These are phyloP conservation scores for Papilio elwesi DNA, from an alignment of 2,888 invertebrate genomes.

Conservation along the genomic window DNA sequence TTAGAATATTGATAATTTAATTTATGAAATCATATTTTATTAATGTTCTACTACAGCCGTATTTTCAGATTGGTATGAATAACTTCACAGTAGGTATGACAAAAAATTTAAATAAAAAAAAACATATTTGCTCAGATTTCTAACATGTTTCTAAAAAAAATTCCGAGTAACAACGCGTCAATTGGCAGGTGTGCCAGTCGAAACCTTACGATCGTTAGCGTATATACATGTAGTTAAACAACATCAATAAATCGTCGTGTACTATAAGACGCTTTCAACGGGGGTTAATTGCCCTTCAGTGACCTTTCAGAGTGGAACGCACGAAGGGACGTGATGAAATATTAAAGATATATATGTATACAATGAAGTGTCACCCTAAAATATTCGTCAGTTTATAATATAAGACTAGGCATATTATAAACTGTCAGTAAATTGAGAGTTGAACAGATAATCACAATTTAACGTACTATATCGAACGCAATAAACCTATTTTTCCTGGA, in stretches of 20 bases:
- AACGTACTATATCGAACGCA: too few relatives aligned
- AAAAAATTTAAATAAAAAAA: too few relatives aligned
- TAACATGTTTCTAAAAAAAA: neutral
- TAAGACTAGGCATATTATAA: too few relatives aligned
- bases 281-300: conserved; percentile 43
- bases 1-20: neutral
- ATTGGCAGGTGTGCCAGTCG: neutral
- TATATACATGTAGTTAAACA: neutral
- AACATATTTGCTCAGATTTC: too few relatives aligned
- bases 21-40: neutral
- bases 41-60: too few relatives aligned
- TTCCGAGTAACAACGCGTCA: neutral
- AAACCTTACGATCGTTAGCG: neutral
- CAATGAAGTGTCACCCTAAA: too few relatives aligned
- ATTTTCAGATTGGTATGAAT: too few relatives aligned
- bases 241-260: conserved; percentile 18
- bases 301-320: conserved; percentile 44
- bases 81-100: too few relatives aligned
- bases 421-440: too few relatives aligned
- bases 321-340: neutral
- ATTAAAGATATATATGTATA: neutral
- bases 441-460: too few relatives aligned
- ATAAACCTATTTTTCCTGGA: too few relatives aligned
- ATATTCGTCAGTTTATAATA: too few relatives aligned
- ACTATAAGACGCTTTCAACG: conserved; percentile 22